phyloP scores from a whole-genome alignment of 2,113 vertebrate genomes.

The Syngnathoides biaculeatus region DNA sequence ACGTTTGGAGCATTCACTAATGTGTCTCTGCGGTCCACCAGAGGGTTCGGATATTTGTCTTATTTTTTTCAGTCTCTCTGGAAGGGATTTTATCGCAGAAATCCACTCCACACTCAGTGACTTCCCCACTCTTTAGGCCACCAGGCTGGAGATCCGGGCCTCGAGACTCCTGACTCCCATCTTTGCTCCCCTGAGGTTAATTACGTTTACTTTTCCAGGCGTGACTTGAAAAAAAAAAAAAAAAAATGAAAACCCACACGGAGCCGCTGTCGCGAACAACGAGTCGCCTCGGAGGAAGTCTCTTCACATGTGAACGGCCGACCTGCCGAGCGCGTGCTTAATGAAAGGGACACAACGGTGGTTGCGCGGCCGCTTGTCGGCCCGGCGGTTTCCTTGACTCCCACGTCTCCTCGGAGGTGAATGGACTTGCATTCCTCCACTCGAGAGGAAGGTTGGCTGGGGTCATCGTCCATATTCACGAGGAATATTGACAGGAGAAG shows the following conservation, averaged over 20 bases:
- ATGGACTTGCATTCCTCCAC: background rate
- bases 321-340: conserved; percentile 51
- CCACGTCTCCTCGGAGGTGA: background rate
- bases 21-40: background rate
- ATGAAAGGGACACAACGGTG: conserved; percentile 67
- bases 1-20: background rate
- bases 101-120: conserved; percentile 9
- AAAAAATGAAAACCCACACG: conserved; percentile 29
- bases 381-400: too few species aligned
- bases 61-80: background rate
- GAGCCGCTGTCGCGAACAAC: conserved; percentile 54
- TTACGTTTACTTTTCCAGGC: conserved; percentile 71
- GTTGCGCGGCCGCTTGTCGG: conserved; percentile 33
- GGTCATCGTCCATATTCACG: background rate
- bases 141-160: conserved; percentile 45
- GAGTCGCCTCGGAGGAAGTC: conserved; percentile 34
- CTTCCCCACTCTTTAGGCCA: conserved; percentile 34
- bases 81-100: background rate
- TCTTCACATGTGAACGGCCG: conserved; percentile 51
- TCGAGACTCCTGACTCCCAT: conserved; percentile 45
- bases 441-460: background rate
- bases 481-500: background rate
- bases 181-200: conserved; percentile 68
- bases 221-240: conserved; percentile 50
- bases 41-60: background rate